Conservation (phyloP, 2,797 vertebrate species). For the Toxotes lorentzi region DNA sequence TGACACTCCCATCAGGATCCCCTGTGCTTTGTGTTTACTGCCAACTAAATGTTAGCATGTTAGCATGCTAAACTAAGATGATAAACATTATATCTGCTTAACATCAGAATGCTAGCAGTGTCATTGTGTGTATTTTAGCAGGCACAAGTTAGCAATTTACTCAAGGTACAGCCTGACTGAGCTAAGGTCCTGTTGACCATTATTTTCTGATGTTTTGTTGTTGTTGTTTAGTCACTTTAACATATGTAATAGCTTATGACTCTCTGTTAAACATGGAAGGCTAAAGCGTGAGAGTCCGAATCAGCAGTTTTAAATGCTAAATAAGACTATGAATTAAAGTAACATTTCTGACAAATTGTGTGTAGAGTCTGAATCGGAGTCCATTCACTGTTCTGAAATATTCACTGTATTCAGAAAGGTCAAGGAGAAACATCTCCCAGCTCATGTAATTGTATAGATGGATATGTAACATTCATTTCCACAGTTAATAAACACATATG, state of each 20-base stretch:
- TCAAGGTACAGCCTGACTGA: background rate
- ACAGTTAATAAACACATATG: background rate
- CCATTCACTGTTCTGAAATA: background rate
- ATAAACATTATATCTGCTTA: no score
- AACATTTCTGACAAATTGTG: background rate
- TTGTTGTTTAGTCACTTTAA: background rate
- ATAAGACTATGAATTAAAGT: background rate
- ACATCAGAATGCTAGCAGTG: background rate
- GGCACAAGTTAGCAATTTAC: background rate
- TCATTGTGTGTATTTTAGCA: no score
- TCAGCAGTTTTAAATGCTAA: background rate
- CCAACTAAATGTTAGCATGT: background rate
- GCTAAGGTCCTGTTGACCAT: background rate
- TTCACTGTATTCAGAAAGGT: background rate
- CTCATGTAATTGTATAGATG: background rate
- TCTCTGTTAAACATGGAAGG: background rate
- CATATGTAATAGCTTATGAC: background rate
- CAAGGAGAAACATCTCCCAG: slow-evolving; percentile 1
- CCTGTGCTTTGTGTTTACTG: background rate
- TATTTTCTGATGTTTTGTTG: background rate
- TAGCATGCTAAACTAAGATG: no score
- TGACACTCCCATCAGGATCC: background rate
- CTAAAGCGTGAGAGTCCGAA: background rate
- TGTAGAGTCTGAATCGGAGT: background rate
- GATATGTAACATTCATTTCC: background rate